Conservation (phyloP, 1,140 invertebrate species). For the Saccostrea echinata region DNA sequence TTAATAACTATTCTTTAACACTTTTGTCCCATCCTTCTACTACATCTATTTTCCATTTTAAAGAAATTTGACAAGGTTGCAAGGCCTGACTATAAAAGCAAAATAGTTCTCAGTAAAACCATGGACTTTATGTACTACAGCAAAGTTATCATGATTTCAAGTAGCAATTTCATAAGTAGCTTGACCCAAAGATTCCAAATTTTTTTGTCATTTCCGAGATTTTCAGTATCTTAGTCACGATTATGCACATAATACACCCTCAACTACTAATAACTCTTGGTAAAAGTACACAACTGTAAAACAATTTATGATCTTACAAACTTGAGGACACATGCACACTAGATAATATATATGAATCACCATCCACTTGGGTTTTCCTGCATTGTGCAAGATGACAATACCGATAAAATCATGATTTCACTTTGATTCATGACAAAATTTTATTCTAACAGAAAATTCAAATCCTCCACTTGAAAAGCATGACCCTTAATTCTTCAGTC, state of each 20-base stretch:
- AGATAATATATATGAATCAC: slow-evolving; percentile 1
- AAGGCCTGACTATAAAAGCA: not conserved
- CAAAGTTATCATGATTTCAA: not conserved
- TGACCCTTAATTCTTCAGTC: not conserved
- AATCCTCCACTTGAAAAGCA: not conserved
- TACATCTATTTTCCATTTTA: not conserved
- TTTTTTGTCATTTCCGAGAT: not conserved
- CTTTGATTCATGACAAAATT: not conserved
- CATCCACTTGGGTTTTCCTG: slow-evolving; percentile 5
- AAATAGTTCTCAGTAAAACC: not conserved
- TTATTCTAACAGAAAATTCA: not conserved
- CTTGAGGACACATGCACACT: not conserved
- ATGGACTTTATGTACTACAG: not conserved
- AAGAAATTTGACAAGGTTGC: not conserved
- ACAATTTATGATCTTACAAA: slow-evolving; percentile 3
- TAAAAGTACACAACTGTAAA: slow-evolving; percentile 21
- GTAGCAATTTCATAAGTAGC: not conserved
- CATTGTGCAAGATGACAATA: slow-evolving; percentile 2
- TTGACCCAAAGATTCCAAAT: not conserved
- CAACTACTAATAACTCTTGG: not conserved
- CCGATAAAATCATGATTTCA: slow-evolving; percentile 33
- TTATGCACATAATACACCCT: not conserved
- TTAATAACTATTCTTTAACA: slow-evolving; percentile 24
- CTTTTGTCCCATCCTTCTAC: slow-evolving; percentile 8
- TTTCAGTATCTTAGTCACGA: slow-evolving; percentile 7